A percentile compares a stretch with the other conserved stretches of the same genome.
These are phyloP conservation scores for Drosophila ohnishii DNA, from an alignment of 1,140 invertebrate genomes.

Conservation along the genomic window DNA sequence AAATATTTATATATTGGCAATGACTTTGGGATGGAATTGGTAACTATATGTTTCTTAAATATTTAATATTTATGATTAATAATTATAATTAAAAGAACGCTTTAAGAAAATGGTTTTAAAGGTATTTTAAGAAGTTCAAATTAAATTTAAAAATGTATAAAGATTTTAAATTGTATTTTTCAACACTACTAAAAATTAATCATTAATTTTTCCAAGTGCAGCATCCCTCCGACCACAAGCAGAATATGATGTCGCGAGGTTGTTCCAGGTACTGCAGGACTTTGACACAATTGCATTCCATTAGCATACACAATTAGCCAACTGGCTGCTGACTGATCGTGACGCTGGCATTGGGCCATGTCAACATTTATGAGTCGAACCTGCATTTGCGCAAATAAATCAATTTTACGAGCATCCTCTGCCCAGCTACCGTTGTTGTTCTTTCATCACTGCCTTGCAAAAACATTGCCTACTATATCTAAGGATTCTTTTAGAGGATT, in stretches of 20 bases:
- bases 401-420: conserved; percentile 51
- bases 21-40: background rate
- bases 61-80: background rate
- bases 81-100: background rate
- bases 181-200: rapidly evolving
- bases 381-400: conserved; percentile 64
- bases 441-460: conserved; percentile 59
- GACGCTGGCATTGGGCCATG: conserved; percentile 57
- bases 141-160: background rate
- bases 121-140: background rate
- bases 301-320: conserved; percentile 80
- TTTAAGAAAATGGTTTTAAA: background rate
- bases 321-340: conserved; percentile 57
- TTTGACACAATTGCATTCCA: conserved; percentile 79
- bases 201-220: background rate
- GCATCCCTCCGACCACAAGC: conserved; percentile 26
- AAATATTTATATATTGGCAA: background rate
- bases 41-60: background rate
- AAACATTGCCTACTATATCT: conserved; percentile 35
- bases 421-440: conserved; percentile 58
- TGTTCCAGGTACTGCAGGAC: conserved; percentile 70
- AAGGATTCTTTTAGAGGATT: background rate
- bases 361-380: conserved; percentile 55
- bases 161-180: background rate
- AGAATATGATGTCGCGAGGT: conserved; percentile 39